Base-by-base conservation (phyloP, 2,888 invertebrate genomes). In the Deilephila porcellus region DNA sequence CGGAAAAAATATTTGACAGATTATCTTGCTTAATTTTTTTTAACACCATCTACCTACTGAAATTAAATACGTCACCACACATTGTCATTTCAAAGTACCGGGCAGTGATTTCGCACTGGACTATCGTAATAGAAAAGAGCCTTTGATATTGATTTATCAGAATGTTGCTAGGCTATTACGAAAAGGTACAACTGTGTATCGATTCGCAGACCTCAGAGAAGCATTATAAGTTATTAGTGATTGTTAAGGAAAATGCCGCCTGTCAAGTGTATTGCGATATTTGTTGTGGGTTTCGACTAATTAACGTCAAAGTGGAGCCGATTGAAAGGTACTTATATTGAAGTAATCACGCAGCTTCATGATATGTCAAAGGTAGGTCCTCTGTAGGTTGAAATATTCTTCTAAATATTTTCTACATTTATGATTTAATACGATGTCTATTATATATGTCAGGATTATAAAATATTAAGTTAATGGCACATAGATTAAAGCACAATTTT, bases 131-230 rank as follows among this genome's bases (percentile, higher is more conserved):
- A 62, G 62, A 62, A 62, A 62, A n/a, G 19, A 4, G 3, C 19
- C 14, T 34, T 59, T 70, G 20, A 67, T 73, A 73, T 73, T 71
- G 73, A 73, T 71, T 71, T 56, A 70, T 20, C 73, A 73, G 60
- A 70, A 62, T 71, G 73, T 73, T 71, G 73, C 73, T 71, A 71
- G 17, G 73, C n/a, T 71, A 62, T 63, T 60, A 71, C n/a, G 70
- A 52, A 73, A 71, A 73, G 70, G 73, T 71, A 70, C 64, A 53
- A 71, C 62, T 25, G 53, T 56, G 14, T 59, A 67, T 25, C 56
- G 63, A 67, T 73, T 45, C 59, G n/a, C 56, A 59, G 34, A 73
- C 59, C 59, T 73, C 64, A 45, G 25, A 67, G 72, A 29, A 67
- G 67, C 67, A 67, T 67, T 67, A 71, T 52, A 71, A 71, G 71